Conservation (phyloP, 2,888 invertebrate genomes). For the Lasioglossum oenotherae region DNA sequence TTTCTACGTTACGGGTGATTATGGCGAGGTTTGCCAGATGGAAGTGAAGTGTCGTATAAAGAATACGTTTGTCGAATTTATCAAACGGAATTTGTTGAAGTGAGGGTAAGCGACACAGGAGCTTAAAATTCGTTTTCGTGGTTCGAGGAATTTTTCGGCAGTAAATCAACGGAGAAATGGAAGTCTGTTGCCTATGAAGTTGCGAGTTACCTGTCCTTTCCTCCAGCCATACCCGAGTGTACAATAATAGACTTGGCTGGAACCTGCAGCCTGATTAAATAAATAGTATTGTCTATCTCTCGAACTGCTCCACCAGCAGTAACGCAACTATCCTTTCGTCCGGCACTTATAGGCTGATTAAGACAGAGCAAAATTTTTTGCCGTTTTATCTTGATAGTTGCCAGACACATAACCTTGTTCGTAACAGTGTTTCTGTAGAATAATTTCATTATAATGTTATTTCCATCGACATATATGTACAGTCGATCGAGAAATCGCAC, state of each 20-base stretch:
- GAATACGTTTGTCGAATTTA: slow-evolving; percentile 48
- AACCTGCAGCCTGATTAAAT: slow-evolving; percentile 84
- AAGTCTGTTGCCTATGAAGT: slow-evolving; percentile 30
- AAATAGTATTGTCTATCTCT: slow-evolving; percentile 77
- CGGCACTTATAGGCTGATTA: slow-evolving; percentile 48
- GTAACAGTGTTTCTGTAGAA: slow-evolving; percentile 4
- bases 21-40: slow-evolving; percentile 70
- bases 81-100: slow-evolving; percentile 56
- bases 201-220: slow-evolving; percentile 72
- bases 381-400: slow-evolving; percentile 35
- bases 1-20: slow-evolving; percentile 62
- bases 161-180: not conserved
- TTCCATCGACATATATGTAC: not conserved
- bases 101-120: slow-evolving; percentile 40
- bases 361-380: slow-evolving; percentile 42
- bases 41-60: slow-evolving; percentile 66
- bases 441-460: slow-evolving; percentile 21
- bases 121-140: not conserved
- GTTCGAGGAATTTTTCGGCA: not conserved
- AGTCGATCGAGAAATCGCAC: not conserved
- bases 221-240: slow-evolving; percentile 83
- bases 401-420: slow-evolving; percentile 70
- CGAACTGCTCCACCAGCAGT: slow-evolving; percentile 75
- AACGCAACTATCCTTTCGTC: slow-evolving; percentile 53
- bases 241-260: slow-evolving; percentile 85